Evolutionary conservation across 1,140 invertebrate genomes (phyloP).

Genomic region (Pseudomyrmex gracilis): DNA sequence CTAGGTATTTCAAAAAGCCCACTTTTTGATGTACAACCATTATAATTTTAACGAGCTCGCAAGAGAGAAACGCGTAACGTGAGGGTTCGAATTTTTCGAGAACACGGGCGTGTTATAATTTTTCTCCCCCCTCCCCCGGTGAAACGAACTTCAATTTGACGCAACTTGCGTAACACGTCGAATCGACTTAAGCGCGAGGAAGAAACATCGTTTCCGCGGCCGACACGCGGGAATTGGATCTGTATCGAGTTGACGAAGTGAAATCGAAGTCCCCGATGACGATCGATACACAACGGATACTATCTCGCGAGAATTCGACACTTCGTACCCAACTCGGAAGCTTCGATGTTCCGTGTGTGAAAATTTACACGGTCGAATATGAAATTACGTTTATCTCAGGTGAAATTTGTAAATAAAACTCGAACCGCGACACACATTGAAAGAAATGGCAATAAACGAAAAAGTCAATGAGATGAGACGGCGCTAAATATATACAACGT

Average conservation of each 20-base stretch:
- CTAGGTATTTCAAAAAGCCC: too few species aligned
- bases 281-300: conserved; percentile 37
- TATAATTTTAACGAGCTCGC: too few species aligned
- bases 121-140: neutral
- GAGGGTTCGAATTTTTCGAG: neutral
- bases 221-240: conserved; percentile 52
- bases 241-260: conserved; percentile 39
- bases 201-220: conserved; percentile 47
- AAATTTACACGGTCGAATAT: too few species aligned
- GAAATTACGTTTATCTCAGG: too few species aligned
- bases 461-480: neutral
- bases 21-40: too few species aligned
- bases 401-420: too few species aligned
- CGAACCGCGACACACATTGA: too few species aligned
- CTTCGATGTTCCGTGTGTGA: neutral
- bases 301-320: conserved; percentile 34
- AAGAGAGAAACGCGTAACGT: neutral
- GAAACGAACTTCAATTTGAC: conserved; percentile 56
- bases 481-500: conserved; percentile 20
- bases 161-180: conserved; percentile 12
- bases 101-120: conserved; percentile 1
- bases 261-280: conserved; percentile 47
- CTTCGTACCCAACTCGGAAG: neutral
- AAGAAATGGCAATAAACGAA: too few species aligned
- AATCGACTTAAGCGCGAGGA: conserved; percentile 23